phyloP scores from a whole-genome alignment of 2,797 vertebrate genomes.

The Synaphobranchus kaupii region DNA sequence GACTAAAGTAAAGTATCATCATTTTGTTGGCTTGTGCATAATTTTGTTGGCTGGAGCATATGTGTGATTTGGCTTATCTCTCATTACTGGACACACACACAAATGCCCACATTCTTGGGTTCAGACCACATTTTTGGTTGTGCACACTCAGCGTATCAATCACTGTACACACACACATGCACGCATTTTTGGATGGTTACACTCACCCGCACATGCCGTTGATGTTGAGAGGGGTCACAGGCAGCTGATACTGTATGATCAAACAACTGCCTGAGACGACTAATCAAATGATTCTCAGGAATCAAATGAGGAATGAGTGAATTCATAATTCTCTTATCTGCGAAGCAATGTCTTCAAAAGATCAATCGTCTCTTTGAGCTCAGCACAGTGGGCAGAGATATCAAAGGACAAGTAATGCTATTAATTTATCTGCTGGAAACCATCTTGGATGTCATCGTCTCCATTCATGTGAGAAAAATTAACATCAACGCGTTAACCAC shows the following conservation, averaged over 20 bases:
- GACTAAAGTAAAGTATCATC: neutral
- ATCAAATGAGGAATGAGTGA: neutral
- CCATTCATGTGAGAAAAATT: neutral
- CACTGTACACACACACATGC: neutral
- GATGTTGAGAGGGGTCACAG: neutral
- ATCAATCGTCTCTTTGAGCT: conserved; percentile 12
- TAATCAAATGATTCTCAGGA: neutral
- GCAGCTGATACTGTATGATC: neutral
- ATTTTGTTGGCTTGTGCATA: neutral
- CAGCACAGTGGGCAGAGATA: neutral
- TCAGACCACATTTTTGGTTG: neutral
- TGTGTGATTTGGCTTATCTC: neutral
- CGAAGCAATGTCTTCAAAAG: neutral
- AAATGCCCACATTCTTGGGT: neutral
- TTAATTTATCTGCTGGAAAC: neutral
- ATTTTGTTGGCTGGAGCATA: neutral
- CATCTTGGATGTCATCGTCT: neutral
- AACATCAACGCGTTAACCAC: neutral
- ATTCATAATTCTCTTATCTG: conserved; percentile 12
- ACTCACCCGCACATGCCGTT: neutral
- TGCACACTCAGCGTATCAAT: neutral
- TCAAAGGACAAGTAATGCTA: neutral
- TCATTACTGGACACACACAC: neutral
- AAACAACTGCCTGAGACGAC: neutral
- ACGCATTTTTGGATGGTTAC: neutral